A percentile compares a stretch with the other conserved stretches of the same genome.
phyloP scores from a whole-genome alignment of 2,888 invertebrate species.

The Apoda limacodes region DNA sequence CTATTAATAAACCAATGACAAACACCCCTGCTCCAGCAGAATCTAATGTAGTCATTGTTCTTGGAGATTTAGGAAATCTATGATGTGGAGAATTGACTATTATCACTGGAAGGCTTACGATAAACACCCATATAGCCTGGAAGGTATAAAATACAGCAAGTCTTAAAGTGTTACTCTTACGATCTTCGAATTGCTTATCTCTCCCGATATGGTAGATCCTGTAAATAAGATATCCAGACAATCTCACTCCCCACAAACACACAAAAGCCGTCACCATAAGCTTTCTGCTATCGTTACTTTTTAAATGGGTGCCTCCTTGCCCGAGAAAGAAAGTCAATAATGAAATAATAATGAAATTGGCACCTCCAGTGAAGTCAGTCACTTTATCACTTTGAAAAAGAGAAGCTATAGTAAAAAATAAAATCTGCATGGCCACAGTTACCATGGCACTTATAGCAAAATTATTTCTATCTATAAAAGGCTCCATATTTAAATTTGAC shows the following conservation, averaged over 20 bases:
- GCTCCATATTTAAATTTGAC: conserved; percentile 70
- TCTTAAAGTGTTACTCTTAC: conserved; percentile 84
- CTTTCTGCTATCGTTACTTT: conserved; percentile 89
- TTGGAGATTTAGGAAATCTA: conserved; percentile 78
- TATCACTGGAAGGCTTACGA: conserved; percentile 92
- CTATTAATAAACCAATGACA: conserved; percentile 85
- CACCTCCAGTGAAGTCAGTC: conserved; percentile 93
- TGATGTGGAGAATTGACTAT: conserved; percentile 89
- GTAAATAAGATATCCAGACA: conserved; percentile 91
- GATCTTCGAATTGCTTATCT: conserved; percentile 92
- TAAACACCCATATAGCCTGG: conserved; percentile 91
- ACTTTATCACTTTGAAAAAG: conserved; percentile 90
- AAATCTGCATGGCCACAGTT: conserved; percentile 84
- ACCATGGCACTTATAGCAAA: conserved; percentile 89
- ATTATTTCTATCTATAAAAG: conserved; percentile 85
- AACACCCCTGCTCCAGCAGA: conserved; percentile 88
- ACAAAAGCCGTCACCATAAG: conserved; percentile 91
- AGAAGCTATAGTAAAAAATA: conserved; percentile 89
- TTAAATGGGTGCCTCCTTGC: conserved; percentile 76
- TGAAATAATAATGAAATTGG: conserved; percentile 91
- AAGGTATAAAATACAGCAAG: conserved; percentile 96
- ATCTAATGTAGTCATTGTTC: conserved; percentile 89
- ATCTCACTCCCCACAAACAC: conserved; percentile 87
- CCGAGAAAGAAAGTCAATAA: conserved; percentile 88
- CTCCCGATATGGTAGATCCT: conserved; percentile 90